A percentile compares a stretch with the other conserved stretches of the same genome.
phyloP scores from a whole-genome alignment of 2,888 invertebrate species.

The Diplolepis rosae region DNA sequence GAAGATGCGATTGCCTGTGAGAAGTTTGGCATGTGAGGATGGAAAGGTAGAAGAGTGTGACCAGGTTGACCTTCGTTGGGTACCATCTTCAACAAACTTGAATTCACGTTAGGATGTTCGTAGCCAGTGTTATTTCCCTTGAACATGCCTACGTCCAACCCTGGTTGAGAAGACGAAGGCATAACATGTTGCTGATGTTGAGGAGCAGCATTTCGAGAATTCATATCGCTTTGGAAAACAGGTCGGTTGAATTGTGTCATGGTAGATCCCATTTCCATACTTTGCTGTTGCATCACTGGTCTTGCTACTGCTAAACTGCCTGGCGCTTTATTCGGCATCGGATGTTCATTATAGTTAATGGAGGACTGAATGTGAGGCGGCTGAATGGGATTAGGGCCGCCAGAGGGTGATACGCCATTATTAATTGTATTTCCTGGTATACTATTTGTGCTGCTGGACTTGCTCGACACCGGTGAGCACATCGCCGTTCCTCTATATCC shows the following conservation, averaged over 20 bases:
- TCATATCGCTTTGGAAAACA: conserved; percentile 63
- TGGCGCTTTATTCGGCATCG: conserved; percentile 62
- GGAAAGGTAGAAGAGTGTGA: conserved; percentile 63
- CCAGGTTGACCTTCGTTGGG: conserved; percentile 64
- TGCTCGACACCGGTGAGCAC: conserved; percentile 84
- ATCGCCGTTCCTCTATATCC: conserved; percentile 89
- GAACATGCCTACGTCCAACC: conserved; percentile 64
- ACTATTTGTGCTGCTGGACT: conserved; percentile 73
- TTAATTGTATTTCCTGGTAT: conserved; percentile 53
- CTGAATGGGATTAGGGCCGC: conserved; percentile 64
- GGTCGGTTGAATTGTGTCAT: conserved; percentile 64
- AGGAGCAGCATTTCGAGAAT: conserved; percentile 54
- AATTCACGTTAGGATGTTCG: conserved; percentile 65
- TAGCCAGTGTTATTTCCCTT: conserved; percentile 61
- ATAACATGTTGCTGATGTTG: conserved; percentile 62
- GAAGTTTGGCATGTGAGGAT: conserved; percentile 66
- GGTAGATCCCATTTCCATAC: conserved; percentile 55
- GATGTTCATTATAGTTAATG: conserved; percentile 62
- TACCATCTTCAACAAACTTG: conserved; percentile 74
- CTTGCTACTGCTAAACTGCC: conserved; percentile 69
- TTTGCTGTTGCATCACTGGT: conserved; percentile 64
- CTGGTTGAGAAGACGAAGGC: conserved; percentile 63
- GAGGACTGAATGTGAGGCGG: conserved; percentile 62
- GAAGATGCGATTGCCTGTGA: conserved; percentile 63
- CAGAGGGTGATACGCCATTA: conserved; percentile 60